A percentile compares a stretch with the other conserved stretches of the same genome.
phyloP scores from a whole-genome alignment of 2,888 invertebrate species.

The Drosophila histrio region DNA sequence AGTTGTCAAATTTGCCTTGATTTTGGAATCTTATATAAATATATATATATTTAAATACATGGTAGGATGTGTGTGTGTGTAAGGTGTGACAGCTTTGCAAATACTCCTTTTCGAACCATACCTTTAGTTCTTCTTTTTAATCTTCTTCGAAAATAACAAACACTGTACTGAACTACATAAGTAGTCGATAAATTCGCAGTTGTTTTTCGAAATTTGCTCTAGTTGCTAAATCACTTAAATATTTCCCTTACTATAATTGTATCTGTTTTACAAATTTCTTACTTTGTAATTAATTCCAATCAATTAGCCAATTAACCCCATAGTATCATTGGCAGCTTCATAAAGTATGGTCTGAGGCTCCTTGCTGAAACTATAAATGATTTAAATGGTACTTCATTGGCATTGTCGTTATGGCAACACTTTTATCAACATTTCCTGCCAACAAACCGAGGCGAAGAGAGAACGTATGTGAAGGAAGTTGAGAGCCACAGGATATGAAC shows the following conservation, averaged over 20 bases:
- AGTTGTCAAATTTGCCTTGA: too few species aligned
- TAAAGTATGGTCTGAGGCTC: not conserved
- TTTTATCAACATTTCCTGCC: conserved; percentile 68
- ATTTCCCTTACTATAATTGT: not conserved
- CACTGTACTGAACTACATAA: too few species aligned
- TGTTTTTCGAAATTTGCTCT: not conserved
- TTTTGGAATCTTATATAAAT: too few species aligned
- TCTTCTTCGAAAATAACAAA: too few species aligned
- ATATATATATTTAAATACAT: too few species aligned
- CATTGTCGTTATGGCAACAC: conserved; percentile 58
- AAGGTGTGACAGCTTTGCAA: too few species aligned
- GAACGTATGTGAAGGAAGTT: conserved; percentile 55
- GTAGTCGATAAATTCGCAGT: too few species aligned
- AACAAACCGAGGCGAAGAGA: conserved; percentile 16
- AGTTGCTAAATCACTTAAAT: not conserved
- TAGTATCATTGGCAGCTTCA: not conserved
- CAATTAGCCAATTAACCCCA: conserved; percentile 36
- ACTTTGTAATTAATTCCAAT: conserved; percentile 11
- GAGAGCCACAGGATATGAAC: conserved; percentile 66
- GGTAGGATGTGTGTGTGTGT: too few species aligned
- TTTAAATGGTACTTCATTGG: conserved; percentile 53
- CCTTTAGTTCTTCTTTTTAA: too few species aligned
- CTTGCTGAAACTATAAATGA: conserved; percentile 51
- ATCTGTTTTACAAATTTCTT: not conserved
- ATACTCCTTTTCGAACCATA: too few species aligned